Base-by-base conservation (phyloP, 2,113 vertebrate genomes). In the Polypterus bichir region DNA sequence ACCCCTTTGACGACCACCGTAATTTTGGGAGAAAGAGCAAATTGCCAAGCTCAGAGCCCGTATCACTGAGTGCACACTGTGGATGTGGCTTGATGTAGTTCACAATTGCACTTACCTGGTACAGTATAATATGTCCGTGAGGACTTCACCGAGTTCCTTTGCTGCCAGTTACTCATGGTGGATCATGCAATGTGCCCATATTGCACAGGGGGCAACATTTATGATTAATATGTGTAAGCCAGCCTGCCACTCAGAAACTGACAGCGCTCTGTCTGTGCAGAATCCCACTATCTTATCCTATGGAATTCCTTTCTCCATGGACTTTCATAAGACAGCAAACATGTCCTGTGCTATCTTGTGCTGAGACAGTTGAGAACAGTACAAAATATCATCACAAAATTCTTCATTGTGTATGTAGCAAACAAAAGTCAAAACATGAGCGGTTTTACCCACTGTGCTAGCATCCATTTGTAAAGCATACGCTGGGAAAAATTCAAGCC, bases 311-410 rank as follows among this genome's bases (percentile, higher is more conserved):
- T 61, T 61, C 44, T 61, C 46, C 10, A 61, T 60, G 11, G 46
- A 56, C 9, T 7, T 49, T 5, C 54, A 45, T 5, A 63, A 47
- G 46, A 64, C 63, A 64, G 49, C 7, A 45, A 51, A 64, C 56
- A 64, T 64, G n/a, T 27, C 48, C 9, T 64, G 10, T 9, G 63
- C 63, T 51, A 57, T 64, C 48, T 59, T 49, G 11, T 62, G 49
- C 6, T 45, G 44, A 46, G 59, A 59, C 61, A 62, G 64, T 46
- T 49, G 64, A 9, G 61, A 59, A 48, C 59, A 56, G 61, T 49
- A 66, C 46, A 62, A 52, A 62, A 66, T 66, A 52, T 62, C 54
- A n/a, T 56, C 6, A 47, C 47, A 59, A 57, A 66, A 61, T n/a
- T 6, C 58, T 46, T 60, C 27, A 27, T 27, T 27, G 27, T 27